Conservation (phyloP, 2,797 vertebrate genomes). For the Kryptopterus vitreolus region DNA sequence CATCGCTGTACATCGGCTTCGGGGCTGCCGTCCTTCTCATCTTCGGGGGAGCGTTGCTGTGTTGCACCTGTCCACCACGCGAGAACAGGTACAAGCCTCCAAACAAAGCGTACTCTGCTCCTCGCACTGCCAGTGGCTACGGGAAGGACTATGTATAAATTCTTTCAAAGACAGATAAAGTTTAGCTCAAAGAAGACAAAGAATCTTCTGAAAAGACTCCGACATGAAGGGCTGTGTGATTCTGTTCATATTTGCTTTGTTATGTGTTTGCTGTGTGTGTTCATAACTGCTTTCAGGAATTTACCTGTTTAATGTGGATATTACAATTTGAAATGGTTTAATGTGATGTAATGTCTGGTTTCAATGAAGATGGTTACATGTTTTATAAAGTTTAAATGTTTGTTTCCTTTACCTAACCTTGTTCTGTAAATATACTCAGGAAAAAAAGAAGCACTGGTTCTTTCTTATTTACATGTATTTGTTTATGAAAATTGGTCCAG, state of each 20-base stretch:
- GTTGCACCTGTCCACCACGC: conserved; percentile 86
- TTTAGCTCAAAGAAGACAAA: conserved; percentile 17
- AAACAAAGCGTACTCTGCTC: conserved; percentile 84
- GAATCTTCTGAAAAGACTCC: conserved; percentile 69
- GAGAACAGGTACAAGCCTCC: conserved; percentile 81
- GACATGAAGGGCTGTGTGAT: conserved; percentile 69
- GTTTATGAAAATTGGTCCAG: conserved; percentile 66
- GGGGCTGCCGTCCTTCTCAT: conserved; percentile 78
- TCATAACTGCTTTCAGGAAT: neutral
- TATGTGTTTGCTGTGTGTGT: conserved; percentile 22
- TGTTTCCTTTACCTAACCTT: neutral
- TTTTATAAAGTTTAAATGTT: neutral
- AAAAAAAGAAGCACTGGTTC: conserved; percentile 48
- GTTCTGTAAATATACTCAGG: neutral
- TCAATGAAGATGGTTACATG: neutral
- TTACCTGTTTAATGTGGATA: neutral
- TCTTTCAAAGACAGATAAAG: conserved; percentile 21
- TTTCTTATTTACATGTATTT: conserved; percentile 70
- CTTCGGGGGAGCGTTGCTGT: conserved; percentile 87
- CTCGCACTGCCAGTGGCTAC: conserved; percentile 78
- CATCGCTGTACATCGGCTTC: conserved; percentile 89
- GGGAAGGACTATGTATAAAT: conserved; percentile 84
- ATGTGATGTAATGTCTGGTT: neutral
- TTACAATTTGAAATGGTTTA: neutral
- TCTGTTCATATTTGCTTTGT: conserved; percentile 50